Base-by-base conservation (phyloP, 1,140 invertebrate genomes). In the Nebria ingens region DNA sequence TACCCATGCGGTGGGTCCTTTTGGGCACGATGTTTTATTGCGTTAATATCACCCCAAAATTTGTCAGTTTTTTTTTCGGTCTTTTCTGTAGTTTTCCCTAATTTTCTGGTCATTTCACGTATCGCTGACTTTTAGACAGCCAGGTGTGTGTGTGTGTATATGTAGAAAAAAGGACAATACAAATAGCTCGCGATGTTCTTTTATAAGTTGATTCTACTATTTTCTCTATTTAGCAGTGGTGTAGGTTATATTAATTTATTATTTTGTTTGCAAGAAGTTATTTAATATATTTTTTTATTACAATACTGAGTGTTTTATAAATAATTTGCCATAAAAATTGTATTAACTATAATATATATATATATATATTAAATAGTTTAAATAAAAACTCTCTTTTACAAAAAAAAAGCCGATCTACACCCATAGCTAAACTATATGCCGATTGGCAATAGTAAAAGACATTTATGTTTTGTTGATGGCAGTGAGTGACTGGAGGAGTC, bases 81-180 rank as follows among this genome's bases (percentile, higher is more conserved):
- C 25, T 13, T 17, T 11, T 11, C 25, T 34, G n/a, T 9, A 6
- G 25, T 34, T 34, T 45, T 56, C 55, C 42, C 51, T 56, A 59
- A 59, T 59, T 59, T 59, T 59, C 58, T 59, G 58, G 58, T 59
- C 50, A 59, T 59, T 59, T 59, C 42, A 59, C 58, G 58, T 59
- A 21, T 52, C 55, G 55, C 29, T 56, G 58, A 38, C 21, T 56
- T 23, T 25, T 53, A 55, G 50, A 29, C 25, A 29, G 55, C 58
- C 58, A 59, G 58, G 58, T 59, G 58, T 45, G 4, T 3, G 25
- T 29, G 25, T 29, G 54, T 56, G 54, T 19, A 21, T 38, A 3
- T 6, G 13, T 50, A 34, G 17, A 12, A 45, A 6, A n/a, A n/a
- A n/a, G n/a, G 40, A 59, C 55, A 59, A 56, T 59, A 53, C 51